Base-by-base conservation (phyloP, 2,888 invertebrate species). In the Athetis lepigone region DNA sequence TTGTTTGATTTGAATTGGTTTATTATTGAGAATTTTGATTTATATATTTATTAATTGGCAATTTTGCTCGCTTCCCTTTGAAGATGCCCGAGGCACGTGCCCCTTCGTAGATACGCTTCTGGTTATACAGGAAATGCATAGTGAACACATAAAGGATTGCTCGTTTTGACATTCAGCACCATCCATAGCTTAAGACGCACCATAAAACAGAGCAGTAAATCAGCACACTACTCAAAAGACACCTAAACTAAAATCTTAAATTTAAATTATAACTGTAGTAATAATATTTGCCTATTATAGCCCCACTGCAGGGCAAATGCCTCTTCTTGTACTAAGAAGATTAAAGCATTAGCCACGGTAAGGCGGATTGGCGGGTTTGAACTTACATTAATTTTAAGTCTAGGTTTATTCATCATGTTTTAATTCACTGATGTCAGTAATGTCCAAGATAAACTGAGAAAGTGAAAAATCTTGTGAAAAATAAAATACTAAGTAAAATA, bases 191-290 rank as follows among this genome's bases (percentile, higher is more conserved):
- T 19, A 62, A 13, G 9, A 47, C 6, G 16, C n/a, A 27, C 16
- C 27, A 49, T 43, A 43, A 61, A 46, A 50, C 23, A 49, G 4
- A 21, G 23, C 16, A 21, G 23, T 66, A 71, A 65, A 49, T 64
- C 50, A 29, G 13, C 23, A 25, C 40, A 21, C n/a, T 37, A 16
- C 18, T 70, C 40, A 64, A 64, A 64, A 37, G 7, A n/a, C 11
- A 40, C 11, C 23, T 11, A 13, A 11, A 43, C 27, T 43, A 36
- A 27, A 60, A 42, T 19, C n/a, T n/a, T 3, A 59, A 3, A 3
- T 25, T 25, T 25, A 25, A 25, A 25, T 5, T 6, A 6, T 13
- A 13, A 42, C 13, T 21, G 11, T 13, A 4, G 13, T 43, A 33
- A 11, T 33, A 33, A 33, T 33, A 33, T 4, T 13, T 13, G 33